A percentile compares a stretch with the other conserved stretches of the same genome.
Conservation (phyloP, 2,113 vertebrate species). For the Thalassoma bifasciatum region DNA sequence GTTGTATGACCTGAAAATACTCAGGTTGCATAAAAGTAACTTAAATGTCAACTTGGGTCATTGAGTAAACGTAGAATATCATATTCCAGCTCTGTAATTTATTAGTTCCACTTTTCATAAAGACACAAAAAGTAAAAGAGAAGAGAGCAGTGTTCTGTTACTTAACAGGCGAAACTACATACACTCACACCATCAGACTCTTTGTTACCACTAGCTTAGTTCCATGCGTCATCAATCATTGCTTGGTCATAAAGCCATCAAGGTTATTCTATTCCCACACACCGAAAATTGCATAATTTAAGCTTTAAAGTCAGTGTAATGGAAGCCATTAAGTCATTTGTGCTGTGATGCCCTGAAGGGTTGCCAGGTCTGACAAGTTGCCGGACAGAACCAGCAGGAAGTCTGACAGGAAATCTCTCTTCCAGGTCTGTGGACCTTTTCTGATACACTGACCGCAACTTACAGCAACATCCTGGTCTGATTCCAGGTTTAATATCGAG, state of each 20-base stretch:
- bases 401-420: conserved; percentile 28
- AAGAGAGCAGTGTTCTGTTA: conserved; percentile 6
- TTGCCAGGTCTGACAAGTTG: conserved; percentile 36
- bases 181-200: conserved; percentile 28
- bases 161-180: conserved; percentile 25
- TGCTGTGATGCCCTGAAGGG: conserved; percentile 10
- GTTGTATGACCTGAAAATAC: too few species aligned
- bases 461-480: conserved; percentile 20
- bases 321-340: conserved; percentile 36
- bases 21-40: too few species aligned
- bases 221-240: conserved; percentile 31
- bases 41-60: too few species aligned
- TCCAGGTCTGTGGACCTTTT: conserved; percentile 20
- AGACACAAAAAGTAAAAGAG: not conserved
- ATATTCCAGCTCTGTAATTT: too few species aligned
- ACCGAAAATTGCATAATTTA: conserved; percentile 30
- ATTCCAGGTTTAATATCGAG: conserved; percentile 5
- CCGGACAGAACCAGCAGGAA: conserved; percentile 8
- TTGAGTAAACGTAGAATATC: too few species aligned
- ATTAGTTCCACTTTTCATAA: not conserved
- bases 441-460: conserved; percentile 13
- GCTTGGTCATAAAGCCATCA: conserved; percentile 10
- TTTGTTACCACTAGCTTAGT: conserved; percentile 44
- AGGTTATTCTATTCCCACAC: conserved; percentile 5
- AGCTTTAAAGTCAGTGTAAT: not conserved